Evolutionary conservation across 2,113 vertebrate species (phyloP).

Genomic region (Raphicerus campestris): DNA sequence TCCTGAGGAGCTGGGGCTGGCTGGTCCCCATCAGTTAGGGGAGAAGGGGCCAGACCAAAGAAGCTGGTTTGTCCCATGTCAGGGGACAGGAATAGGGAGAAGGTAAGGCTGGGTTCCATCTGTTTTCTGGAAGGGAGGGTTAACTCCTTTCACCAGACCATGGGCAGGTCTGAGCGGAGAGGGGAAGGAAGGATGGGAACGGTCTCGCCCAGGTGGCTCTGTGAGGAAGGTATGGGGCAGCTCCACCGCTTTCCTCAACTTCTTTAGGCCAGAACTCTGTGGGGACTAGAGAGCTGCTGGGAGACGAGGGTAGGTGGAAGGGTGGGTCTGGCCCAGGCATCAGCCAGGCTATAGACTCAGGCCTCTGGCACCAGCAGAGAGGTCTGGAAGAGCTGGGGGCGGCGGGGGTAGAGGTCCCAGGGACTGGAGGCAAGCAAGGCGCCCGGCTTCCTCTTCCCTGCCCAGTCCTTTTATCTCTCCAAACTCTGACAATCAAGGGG

Average conservation of each 20-base stretch:
- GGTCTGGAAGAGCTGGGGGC: neutral
- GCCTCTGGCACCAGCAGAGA: neutral
- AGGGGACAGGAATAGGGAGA: conserved; percentile 62
- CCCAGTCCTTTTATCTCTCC: conserved; percentile 1
- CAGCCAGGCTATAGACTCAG: neutral
- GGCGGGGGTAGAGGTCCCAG: neutral
- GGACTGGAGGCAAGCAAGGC: neutral
- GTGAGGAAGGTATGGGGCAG: neutral
- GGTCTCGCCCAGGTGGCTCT: neutral
- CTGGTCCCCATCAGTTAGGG: conserved; percentile 39
- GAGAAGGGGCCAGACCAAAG: conserved; percentile 73
- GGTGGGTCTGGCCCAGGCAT: neutral
- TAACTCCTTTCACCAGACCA: neutral
- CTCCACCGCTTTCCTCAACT: neutral
- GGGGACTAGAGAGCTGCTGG: neutral
- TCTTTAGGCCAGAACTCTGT: neutral
- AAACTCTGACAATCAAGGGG: conserved; percentile 16
- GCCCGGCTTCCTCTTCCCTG: neutral
- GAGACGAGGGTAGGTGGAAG: neutral
- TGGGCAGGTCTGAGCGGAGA: neutral
- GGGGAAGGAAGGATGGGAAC: neutral
- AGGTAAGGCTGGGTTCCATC: conserved; percentile 40
- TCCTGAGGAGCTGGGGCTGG: conserved; percentile 58
- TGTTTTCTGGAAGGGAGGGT: neutral
- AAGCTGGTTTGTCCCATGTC: conserved; percentile 54